Base-by-base conservation (phyloP, 2,113 vertebrate species). In the Sinocyclocheilus grahami region DNA sequence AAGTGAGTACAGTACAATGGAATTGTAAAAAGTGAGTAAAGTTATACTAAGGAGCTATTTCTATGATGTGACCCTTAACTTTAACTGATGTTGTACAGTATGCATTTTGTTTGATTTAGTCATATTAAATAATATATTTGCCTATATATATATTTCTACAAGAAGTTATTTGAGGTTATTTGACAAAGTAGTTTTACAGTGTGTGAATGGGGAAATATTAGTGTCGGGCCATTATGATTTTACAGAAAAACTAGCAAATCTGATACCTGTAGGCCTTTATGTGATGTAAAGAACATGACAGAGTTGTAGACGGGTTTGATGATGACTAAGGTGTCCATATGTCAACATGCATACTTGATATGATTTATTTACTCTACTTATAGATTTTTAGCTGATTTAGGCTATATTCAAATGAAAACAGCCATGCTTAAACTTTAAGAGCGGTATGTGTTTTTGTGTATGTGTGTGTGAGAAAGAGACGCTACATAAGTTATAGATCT, bases 181-280 rank as follows among this genome's bases (percentile, higher is more conserved):
- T 27, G 7, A 46, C 42, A 46, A 46, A 46, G 42, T 10, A 30
- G 65, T 33, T 18, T 33, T 33, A 69, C 67, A 37, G 30, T 13
- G 51, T 5, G 20, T 78, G 18, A 37, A 60, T 60, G 27, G 30
- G 20, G 4, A 58, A 60, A 55, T 16, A 55, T 22, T 20, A 53
- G 14, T 20, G n/a, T 12, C 5, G 18, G 48, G 1, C 3, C 14
- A 27, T 14, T 46, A 6, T 67, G 65, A 30, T 67, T n/a, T 74
- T n/a, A 5, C 33, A 72, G 9, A 42, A 22, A 72, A 37, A 58
- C 0, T 33, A 3, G 3, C 9, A 62, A 80, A 62, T 80, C 18
- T n/a, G 30, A 79, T 55, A 79, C 55, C 78, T 63, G 55, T 42
- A 42, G 78, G 78, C 33, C 5, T 42, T 78, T 58, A 11, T 18